Percentiles rank a stretch among this genome's conserved stretches.
These are phyloP conservation scores for Vimba vimba DNA, from an alignment of 2,113 vertebrate species.

Conservation along the genomic window DNA sequence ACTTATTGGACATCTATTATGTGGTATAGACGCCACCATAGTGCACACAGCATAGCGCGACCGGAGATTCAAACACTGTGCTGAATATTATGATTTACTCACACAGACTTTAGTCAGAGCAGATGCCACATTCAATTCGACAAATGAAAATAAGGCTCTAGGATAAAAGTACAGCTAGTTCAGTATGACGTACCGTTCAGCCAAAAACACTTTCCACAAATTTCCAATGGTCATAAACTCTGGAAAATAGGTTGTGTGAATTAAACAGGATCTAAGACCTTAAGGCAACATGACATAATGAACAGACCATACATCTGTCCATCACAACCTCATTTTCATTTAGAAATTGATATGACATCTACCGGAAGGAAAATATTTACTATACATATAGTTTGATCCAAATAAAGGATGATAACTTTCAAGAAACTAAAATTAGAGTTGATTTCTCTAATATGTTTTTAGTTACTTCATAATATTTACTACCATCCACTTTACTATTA, in stretches of 20 bases:
- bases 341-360: not conserved
- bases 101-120: not conserved
- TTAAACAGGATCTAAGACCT: constrained; percentile 14
- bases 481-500: not conserved
- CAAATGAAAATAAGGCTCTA: not conserved
- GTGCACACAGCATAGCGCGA: constrained; percentile 19
- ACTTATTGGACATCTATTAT: constrained; percentile 50
- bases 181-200: not conserved
- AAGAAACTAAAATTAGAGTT: not conserved
- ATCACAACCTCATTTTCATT: not conserved
- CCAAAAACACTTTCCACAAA: constrained; percentile 1
- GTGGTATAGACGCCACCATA: constrained; percentile 39
- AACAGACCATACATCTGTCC: not conserved
- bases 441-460: not conserved
- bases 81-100: constrained; percentile 4
- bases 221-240: constrained; percentile 11
- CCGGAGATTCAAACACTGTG: not conserved
- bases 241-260: not conserved
- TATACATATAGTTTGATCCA: too few species aligned
- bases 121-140: constrained; percentile 1
- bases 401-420: not conserved
- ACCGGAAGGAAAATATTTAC: not conserved
- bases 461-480: not conserved
- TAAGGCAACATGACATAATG: not conserved
- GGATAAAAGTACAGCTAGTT: not conserved